phyloP scores from a whole-genome alignment of 2,113 vertebrate species.

The Sinocyclocheilus rhinocerous region DNA sequence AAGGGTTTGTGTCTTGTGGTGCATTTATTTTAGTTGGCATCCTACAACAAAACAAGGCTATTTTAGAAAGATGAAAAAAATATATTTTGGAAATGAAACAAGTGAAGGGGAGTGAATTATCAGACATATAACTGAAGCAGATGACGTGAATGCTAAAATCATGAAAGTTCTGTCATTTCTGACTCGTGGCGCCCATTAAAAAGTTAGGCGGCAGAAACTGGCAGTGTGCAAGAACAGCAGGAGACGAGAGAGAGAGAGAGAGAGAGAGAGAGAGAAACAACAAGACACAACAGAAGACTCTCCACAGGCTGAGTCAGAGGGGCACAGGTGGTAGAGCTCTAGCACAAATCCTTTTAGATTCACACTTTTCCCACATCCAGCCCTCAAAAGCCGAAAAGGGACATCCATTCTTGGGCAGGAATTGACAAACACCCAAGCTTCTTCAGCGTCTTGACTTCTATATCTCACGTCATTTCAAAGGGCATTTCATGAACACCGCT shows the following conservation, averaged over 20 bases:
- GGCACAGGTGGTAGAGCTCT: slow-evolving; percentile 47
- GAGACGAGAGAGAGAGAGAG: neutral
- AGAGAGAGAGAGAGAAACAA: neutral
- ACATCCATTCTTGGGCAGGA: slow-evolving; percentile 22
- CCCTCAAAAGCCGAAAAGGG: slow-evolving; percentile 18
- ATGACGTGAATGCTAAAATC: neutral
- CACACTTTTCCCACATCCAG: slow-evolving; percentile 37
- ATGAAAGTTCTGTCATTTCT: slow-evolving; percentile 22
- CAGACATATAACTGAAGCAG: neutral
- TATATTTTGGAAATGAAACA: neutral
- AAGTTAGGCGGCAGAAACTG: slow-evolving; percentile 26
- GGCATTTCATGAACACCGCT: neutral
- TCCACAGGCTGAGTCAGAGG: slow-evolving; percentile 46
- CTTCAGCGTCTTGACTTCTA: neutral
- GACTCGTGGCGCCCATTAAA: neutral
- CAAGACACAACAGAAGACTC: slow-evolving; percentile 12
- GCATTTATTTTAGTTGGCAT: neutral
- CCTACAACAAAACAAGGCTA: neutral
- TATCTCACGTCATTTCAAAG: slow-evolving; percentile 19
- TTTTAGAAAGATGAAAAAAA: neutral
- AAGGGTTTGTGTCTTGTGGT: neutral
- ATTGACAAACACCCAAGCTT: slow-evolving; percentile 18
- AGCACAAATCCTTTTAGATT: slow-evolving; percentile 36
- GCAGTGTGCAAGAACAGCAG: slow-evolving; percentile 33
- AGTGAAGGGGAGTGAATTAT: neutral